These are phyloP conservation scores for Xestia xanthographa DNA, from an alignment of 2,888 invertebrate species.

Conservation along the genomic window DNA sequence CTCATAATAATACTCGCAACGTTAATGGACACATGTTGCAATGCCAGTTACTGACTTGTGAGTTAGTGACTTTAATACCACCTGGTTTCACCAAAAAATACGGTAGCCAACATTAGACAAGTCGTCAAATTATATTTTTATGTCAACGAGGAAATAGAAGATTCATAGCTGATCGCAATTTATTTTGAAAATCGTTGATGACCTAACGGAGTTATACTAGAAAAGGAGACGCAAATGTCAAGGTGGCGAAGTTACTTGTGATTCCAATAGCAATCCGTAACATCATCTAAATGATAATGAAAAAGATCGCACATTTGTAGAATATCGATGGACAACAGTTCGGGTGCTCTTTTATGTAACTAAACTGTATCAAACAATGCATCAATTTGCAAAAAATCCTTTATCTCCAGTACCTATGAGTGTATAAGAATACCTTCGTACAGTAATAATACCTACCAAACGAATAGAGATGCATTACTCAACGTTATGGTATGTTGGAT, in stretches of 20 bases:
- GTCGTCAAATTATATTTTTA: conserved; percentile 12
- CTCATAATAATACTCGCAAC: background rate
- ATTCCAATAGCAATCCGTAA: conserved; percentile 50
- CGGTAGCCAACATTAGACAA: background rate
- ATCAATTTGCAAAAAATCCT: background rate
- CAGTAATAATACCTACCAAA: conserved; percentile 1
- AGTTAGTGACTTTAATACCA: background rate
- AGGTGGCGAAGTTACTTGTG: conserved; percentile 56
- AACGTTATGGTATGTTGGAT: background rate
- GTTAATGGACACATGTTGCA: too few relatives aligned
- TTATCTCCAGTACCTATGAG: background rate
- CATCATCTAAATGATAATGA: conserved; percentile 55
- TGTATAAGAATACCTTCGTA: background rate
- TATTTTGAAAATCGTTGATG: conserved; percentile 57
- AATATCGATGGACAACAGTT: conserved; percentile 1
- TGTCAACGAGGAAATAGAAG: conserved; percentile 34
- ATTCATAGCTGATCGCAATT: conserved; percentile 43
- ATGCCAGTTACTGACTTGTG: too few relatives aligned
- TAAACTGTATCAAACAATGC: background rate
- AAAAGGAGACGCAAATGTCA: conserved; percentile 64
- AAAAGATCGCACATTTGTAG: conserved; percentile 7
- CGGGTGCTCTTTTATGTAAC: background rate
- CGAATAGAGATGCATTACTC: too few relatives aligned
- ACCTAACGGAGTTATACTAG: conserved; percentile 61
- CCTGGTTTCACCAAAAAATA: background rate